Evolutionary conservation across 2,797 vertebrate genomes (phyloP).

Genomic region (Varecia variegata): DNA sequence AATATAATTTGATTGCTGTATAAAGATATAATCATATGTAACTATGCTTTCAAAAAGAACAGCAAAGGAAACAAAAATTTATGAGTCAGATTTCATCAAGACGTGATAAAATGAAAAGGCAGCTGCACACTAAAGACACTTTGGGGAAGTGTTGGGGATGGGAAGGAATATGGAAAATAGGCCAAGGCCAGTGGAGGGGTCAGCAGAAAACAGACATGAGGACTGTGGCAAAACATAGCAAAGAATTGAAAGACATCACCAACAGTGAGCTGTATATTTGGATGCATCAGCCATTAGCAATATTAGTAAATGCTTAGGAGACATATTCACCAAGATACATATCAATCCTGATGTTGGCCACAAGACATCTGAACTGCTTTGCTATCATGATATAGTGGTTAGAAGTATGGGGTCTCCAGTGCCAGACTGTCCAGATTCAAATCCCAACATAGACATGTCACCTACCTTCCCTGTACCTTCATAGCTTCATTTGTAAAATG

Average conservation of each 20-base stretch:
- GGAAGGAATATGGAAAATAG: not conserved
- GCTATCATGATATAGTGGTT: not conserved
- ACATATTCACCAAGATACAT: not conserved
- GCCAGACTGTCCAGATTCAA: not conserved
- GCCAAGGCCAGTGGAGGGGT: not conserved
- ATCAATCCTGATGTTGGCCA: not conserved
- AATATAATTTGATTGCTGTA: conserved; percentile 37
- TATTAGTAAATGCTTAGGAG: not conserved
- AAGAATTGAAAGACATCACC: not conserved
- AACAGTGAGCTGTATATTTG: not conserved
- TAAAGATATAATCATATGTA: not conserved
- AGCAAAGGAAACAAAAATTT: conserved; percentile 23
- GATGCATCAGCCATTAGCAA: not conserved
- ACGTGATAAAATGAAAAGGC: conserved; percentile 4
- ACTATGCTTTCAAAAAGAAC: conserved; percentile 15
- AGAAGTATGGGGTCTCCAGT: not conserved
- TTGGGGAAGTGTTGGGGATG: not conserved
- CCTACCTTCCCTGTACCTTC: not conserved
- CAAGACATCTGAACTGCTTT: not conserved
- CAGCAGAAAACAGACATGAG: not conserved
- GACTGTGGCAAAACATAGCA: not conserved
- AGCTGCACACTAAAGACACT: not conserved
- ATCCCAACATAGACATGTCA: not conserved
- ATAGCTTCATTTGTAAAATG: not conserved
- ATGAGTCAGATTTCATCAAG: not conserved